Conservation (phyloP, 2,888 invertebrate genomes). For the Harmothoe impar region DNA sequence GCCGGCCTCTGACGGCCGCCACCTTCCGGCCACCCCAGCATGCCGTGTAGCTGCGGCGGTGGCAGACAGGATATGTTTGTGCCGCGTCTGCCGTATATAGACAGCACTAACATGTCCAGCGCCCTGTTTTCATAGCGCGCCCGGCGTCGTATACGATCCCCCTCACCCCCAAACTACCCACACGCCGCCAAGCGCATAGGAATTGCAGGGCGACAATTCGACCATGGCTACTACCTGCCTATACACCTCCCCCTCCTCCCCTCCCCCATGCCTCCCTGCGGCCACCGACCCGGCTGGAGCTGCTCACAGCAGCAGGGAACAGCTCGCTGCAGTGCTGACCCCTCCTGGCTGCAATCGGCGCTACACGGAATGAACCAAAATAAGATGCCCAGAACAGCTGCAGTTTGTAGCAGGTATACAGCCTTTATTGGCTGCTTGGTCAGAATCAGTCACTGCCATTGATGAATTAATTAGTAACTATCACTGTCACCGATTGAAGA, state of each 20-base stretch:
- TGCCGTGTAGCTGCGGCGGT: not conserved
- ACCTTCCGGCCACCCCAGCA: not conserved
- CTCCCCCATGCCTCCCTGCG: not conserved
- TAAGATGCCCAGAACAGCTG: too few species aligned
- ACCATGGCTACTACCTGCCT: not conserved
- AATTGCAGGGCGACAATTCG: conserved; percentile 14
- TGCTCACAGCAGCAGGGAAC: not conserved
- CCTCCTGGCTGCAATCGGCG: not conserved
- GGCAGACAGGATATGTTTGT: conserved; percentile 33
- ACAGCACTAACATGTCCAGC: not conserved
- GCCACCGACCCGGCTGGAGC: not conserved
- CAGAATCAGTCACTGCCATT: too few species aligned
- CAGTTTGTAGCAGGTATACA: too few species aligned
- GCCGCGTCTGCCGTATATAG: not conserved
- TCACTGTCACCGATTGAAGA: too few species aligned
- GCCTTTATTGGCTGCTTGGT: too few species aligned
- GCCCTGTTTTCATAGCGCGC: not conserved
- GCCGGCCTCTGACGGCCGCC: not conserved
- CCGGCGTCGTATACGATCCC: not conserved
- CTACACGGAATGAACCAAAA: too few species aligned
- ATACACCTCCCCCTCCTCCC: not conserved
- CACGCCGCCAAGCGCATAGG: not conserved
- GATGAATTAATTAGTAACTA: too few species aligned
- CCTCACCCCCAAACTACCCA: not conserved
- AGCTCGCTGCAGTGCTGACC: conserved; percentile 24